Evolutionary conservation across 2,113 vertebrate genomes (phyloP).

Genomic region (Panthera uncia): DNA sequence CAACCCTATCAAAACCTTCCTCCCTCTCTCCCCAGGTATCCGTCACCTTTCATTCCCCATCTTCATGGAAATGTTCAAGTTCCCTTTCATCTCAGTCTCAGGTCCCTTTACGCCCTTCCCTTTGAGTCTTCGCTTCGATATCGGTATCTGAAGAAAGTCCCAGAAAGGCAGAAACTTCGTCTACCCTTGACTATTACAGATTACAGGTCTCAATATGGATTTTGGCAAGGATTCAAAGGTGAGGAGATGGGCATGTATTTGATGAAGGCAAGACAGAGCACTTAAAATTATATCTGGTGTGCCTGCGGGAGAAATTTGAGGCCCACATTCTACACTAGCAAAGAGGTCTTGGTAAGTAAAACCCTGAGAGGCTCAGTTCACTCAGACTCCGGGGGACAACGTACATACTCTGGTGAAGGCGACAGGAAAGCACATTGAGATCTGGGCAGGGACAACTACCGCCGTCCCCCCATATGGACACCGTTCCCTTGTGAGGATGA

Average conservation of each 20-base stretch:
- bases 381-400: background rate
- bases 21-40: background rate
- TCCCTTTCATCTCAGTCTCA: background rate
- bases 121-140: background rate
- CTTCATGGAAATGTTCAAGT: background rate
- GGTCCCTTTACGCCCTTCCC: background rate
- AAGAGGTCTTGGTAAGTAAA: background rate
- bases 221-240: background rate
- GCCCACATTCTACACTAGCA: background rate
- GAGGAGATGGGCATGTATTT: background rate
- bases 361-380: background rate
- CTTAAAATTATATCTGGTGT: background rate
- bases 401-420: background rate
- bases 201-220: background rate
- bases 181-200: background rate
- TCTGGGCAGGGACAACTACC: background rate
- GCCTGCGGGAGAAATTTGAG: background rate
- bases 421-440: background rate
- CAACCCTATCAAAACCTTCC: background rate
- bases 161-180: background rate
- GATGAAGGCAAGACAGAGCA: background rate
- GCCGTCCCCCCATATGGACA: too few species aligned
- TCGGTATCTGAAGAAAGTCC: conserved; percentile 11
- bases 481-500: background rate
- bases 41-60: background rate